These are phyloP conservation scores for Dromiciops gliroides DNA, from an alignment of 2,113 vertebrate species.

Conservation along the genomic window DNA sequence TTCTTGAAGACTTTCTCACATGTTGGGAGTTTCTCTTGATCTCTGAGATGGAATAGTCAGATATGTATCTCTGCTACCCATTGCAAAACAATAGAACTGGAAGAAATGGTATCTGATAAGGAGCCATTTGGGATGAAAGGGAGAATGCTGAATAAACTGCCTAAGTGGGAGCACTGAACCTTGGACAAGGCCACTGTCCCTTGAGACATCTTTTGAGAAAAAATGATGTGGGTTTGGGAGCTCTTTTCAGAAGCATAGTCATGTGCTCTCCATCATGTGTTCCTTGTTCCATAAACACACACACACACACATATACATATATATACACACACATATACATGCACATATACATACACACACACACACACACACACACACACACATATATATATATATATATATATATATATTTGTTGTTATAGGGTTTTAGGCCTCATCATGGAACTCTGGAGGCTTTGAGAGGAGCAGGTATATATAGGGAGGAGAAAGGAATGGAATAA, in stretches of 20 bases:
- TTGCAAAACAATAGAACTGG: conserved; percentile 52
- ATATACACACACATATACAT: neutral
- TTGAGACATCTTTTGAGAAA: conserved; percentile 32
- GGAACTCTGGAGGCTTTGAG: neutral
- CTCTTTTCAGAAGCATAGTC: neutral
- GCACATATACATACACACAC: neutral
- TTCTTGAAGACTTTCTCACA: conserved; percentile 41
- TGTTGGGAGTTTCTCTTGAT: conserved; percentile 50
- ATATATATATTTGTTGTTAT: neutral
- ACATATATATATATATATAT: too few species aligned
- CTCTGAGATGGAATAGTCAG: conserved; percentile 49
- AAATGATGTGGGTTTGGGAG: conserved; percentile 17
- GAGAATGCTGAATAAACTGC: conserved; percentile 9
- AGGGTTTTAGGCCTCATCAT: neutral
- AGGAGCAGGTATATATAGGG: neutral
- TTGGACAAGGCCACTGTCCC: neutral
- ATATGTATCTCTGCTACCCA: conserved; percentile 5
- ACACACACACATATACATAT: too few species aligned
- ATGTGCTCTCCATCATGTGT: neutral
- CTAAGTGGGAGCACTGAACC: conserved; percentile 23
- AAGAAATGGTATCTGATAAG: conserved; percentile 26
- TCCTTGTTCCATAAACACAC: neutral
- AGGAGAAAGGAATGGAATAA: neutral
- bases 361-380: neutral
- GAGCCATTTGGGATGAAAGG: conserved; percentile 18